Conservation (phyloP, 2,797 vertebrate genomes). For the Cottoperca gobio region DNA sequence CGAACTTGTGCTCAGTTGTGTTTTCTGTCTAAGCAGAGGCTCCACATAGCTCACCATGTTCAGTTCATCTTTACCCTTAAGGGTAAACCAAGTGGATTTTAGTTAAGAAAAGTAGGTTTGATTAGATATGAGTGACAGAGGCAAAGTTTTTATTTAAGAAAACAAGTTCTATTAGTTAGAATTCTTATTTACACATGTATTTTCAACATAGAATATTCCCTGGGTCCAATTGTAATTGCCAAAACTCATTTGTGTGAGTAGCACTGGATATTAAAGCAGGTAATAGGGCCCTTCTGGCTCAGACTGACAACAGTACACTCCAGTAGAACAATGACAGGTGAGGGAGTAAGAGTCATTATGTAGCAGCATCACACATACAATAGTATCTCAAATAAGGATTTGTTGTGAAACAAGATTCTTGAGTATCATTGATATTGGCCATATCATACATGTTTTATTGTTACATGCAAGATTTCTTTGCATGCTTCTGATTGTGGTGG, state of each 20-base stretch:
- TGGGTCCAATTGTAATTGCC: too few species aligned
- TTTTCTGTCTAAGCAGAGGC: background rate
- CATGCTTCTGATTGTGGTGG: background rate
- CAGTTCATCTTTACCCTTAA: too few species aligned
- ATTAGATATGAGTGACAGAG: background rate
- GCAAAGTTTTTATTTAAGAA: background rate
- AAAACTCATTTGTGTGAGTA: background rate
- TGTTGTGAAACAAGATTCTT: background rate
- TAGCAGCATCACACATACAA: background rate
- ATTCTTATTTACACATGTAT: background rate
- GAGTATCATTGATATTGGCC: background rate
- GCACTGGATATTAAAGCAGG: background rate
- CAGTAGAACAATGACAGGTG: background rate
- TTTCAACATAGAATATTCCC: background rate
- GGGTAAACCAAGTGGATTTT: background rate
- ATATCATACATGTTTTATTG: background rate
- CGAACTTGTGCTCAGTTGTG: background rate
- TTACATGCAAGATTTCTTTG: slow-evolving; percentile 3
- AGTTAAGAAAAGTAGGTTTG: slow-evolving; percentile 3
- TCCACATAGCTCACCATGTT: background rate
- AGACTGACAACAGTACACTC: background rate
- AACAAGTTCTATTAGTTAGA: background rate
- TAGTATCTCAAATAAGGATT: background rate
- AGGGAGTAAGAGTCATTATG: background rate
- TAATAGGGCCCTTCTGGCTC: background rate